Evolutionary conservation across 2,888 invertebrate species (phyloP).

Genomic region (Polyploca ridens): DNA sequence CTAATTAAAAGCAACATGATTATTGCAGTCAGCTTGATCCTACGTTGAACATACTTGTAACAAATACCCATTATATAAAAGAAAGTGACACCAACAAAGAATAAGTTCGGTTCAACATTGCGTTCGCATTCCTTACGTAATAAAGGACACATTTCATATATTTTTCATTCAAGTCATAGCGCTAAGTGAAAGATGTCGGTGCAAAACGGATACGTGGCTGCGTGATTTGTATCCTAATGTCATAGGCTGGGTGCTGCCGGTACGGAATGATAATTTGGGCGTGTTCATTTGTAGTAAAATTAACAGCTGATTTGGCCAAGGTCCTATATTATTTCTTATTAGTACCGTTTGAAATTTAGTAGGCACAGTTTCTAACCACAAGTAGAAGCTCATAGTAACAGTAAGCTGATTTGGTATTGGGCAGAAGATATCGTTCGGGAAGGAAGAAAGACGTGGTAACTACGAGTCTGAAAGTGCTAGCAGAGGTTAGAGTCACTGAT

Average conservation of each 20-base stretch:
- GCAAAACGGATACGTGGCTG: conserved; percentile 71
- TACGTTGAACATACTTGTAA: not conserved
- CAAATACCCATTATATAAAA: conserved; percentile 53
- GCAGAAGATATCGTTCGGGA: too few relatives aligned
- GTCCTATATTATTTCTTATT: conserved; percentile 18
- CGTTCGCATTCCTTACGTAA: conserved; percentile 77
- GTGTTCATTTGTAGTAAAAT: conserved; percentile 21
- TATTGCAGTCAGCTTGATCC: too few relatives aligned
- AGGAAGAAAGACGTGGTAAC: too few relatives aligned
- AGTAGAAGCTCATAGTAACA: too few relatives aligned
- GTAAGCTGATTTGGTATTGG: too few relatives aligned
- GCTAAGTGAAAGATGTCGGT: conserved; percentile 77
- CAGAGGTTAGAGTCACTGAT: too few relatives aligned
- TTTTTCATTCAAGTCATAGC: conserved; percentile 66
- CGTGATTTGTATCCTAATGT: conserved; percentile 48
- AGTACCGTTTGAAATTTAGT: not conserved
- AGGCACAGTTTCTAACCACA: not conserved
- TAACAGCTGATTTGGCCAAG: conserved; percentile 15
- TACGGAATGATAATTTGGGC: conserved; percentile 18
- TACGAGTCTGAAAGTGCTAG: too few relatives aligned
- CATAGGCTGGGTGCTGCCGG: conserved; percentile 12
- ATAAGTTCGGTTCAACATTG: conserved; percentile 46
- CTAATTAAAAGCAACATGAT: too few relatives aligned
- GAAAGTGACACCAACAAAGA: conserved; percentile 67
- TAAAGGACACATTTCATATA: conserved; percentile 66